Conservation (phyloP, 2,888 invertebrate genomes). For the Lasioglossum leucozonium region DNA sequence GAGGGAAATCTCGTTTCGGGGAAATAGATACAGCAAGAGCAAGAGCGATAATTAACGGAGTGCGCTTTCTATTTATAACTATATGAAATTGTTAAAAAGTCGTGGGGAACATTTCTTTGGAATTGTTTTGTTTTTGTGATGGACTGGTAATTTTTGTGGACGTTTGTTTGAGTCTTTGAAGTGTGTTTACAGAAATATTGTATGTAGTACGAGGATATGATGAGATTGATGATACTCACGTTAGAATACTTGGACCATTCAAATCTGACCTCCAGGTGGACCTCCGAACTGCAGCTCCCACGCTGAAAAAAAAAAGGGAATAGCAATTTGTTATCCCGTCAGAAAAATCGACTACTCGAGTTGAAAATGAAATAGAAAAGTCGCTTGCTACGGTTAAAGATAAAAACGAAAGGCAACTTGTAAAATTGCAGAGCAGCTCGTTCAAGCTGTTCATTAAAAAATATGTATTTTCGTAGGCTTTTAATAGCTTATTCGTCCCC, state of each 20-base stretch:
- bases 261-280: slow-evolving; percentile 29
- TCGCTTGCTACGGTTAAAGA: background rate
- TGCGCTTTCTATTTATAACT: background rate
- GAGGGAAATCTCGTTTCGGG: background rate
- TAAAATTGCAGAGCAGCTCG: background rate
- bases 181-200: background rate
- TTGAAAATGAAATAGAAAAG: background rate
- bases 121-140: background rate
- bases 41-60: background rate
- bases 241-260: slow-evolving; percentile 42
- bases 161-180: too few relatives aligned
- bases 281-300: slow-evolving; percentile 41
- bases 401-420: background rate
- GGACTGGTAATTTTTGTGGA: background rate
- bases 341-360: background rate
- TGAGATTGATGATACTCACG: slow-evolving; percentile 33
- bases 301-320: slow-evolving; percentile 30
- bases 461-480: too few relatives aligned
- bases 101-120: background rate
- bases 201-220: background rate
- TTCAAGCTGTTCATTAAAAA: too few relatives aligned
- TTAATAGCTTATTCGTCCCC: too few relatives aligned
- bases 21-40: background rate
- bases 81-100: background rate
- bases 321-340: background rate